Base-by-base conservation (phyloP, 2,888 invertebrate species). In the Oxycera nigricornis region DNA sequence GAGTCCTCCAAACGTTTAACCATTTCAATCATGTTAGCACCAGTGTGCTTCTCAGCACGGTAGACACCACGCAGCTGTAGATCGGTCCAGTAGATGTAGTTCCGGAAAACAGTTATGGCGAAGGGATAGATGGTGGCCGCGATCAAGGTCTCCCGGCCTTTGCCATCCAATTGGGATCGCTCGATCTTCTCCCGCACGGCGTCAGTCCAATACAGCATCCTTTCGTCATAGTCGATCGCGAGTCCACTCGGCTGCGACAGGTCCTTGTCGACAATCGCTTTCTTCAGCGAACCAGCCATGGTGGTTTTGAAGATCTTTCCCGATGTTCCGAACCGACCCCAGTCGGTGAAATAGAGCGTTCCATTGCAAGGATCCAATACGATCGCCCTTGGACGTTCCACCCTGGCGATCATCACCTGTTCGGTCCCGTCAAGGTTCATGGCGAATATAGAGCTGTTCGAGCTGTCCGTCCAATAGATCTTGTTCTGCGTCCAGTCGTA, bases 401-500 rank as follows among this genome's bases (percentile, higher is more conserved):
- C 98, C 80, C 94, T 88, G 0, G 96, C 93, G 74, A 98, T 95
- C 93, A 95, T 96, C 0, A 96, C 95, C 62, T 95, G 86, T 79
- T 95, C 92, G 0, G 91, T 88, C 1, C 96, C 95, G 81, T 96
- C 95, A 24, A 94, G 86, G 82, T 97, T 96, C 94, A 98, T 95
- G 0, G 97, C 94, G 81, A 96, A 97, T 73, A 97, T 96, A 11
- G 95, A 94, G 80, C 95, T 95, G 80, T 97, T 96, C 0, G 94
- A 93, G 30, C 96, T 95, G 81, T 98, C 98, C 0, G 98, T 96
- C 97, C 97, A 99, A 84, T 98, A 98, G 41, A 99, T 91, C 84
- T 97, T 98, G 82, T 94, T 94, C 79, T 96, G 96, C 0, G 98
- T 95, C 98, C 98, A 99, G 82, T 99, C 98, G 82, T 97, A 96